phyloP scores from a whole-genome alignment of 2,113 vertebrate genomes.

The Rattus norvegicus region DNA sequence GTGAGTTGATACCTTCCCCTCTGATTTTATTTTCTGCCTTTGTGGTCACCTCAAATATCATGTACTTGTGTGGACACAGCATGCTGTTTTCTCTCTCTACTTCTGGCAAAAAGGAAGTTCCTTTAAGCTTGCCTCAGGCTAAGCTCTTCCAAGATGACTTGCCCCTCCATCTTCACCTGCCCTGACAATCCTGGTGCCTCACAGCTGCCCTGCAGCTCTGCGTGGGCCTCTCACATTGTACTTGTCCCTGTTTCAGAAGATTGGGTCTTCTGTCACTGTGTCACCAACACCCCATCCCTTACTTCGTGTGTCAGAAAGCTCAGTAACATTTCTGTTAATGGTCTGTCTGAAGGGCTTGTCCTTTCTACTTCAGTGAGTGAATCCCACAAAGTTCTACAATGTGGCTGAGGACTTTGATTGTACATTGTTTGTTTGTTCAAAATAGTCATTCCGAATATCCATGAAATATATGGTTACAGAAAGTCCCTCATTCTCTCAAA shows the following conservation, averaged over 20 bases:
- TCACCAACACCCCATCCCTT: neutral
- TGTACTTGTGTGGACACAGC: neutral
- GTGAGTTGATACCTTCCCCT: neutral
- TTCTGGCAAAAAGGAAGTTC: neutral
- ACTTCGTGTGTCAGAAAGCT: neutral
- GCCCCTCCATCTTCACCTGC: neutral
- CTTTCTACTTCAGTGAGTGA: neutral
- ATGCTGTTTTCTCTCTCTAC: neutral
- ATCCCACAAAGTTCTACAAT: neutral
- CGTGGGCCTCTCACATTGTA: neutral
- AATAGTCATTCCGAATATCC: too few relatives aligned
- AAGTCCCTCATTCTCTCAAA: too few relatives aligned
- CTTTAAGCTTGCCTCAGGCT: neutral
- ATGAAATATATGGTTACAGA: too few relatives aligned
- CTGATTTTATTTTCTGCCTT: constrained; percentile 27
- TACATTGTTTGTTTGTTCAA: too few relatives aligned
- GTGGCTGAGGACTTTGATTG: too few relatives aligned
- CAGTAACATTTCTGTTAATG: neutral
- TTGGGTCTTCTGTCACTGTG: neutral
- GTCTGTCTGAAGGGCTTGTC: neutral
- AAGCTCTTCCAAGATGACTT: neutral
- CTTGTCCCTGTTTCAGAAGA: neutral
- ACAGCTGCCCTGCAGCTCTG: neutral
- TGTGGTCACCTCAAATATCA: neutral
- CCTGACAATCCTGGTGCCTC: neutral